Conservation (phyloP, 2,888 invertebrate genomes). For the Cistogaster globosa region DNA sequence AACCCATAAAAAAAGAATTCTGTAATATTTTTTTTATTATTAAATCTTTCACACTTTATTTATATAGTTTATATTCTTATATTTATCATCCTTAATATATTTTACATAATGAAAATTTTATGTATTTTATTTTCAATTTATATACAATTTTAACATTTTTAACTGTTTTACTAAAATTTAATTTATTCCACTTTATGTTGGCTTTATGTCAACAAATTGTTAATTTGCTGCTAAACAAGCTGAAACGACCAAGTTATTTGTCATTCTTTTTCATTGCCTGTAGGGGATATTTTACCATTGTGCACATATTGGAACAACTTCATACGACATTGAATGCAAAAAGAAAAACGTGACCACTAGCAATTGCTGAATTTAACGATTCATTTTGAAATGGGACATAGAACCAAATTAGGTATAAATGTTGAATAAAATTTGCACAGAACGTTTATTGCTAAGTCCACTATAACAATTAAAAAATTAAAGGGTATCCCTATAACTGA, state of each 20-base stretch:
- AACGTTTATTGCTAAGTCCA: no score
- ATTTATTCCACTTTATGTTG: slow-evolving; percentile 11
- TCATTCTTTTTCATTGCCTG: slow-evolving; percentile 2
- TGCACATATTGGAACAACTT: not conserved
- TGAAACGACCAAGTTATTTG: not conserved
- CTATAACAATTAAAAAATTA: no score
- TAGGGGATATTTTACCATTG: slow-evolving; percentile 7
- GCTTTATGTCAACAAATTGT: slow-evolving; percentile 18
- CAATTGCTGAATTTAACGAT: not conserved
- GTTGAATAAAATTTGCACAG: no score
- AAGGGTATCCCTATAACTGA: no score
- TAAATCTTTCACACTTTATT: no score
- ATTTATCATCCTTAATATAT: no score
- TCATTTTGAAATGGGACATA: not conserved
- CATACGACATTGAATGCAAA: no score
- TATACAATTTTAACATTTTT: not conserved
- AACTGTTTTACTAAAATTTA: not conserved
- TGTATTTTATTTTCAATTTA: not conserved
- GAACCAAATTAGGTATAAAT: no score
- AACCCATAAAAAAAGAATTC: no score
- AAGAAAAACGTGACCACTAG: slow-evolving; percentile 28
- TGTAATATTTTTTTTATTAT: no score
- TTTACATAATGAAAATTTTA: not conserved
- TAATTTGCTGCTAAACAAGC: slow-evolving; percentile 13
- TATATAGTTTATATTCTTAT: no score